Evolutionary conservation across 1,140 invertebrate genomes (phyloP), one percentile per base, ranked within the genome.

Genomic region (Neodiprion lecontei): DNA sequence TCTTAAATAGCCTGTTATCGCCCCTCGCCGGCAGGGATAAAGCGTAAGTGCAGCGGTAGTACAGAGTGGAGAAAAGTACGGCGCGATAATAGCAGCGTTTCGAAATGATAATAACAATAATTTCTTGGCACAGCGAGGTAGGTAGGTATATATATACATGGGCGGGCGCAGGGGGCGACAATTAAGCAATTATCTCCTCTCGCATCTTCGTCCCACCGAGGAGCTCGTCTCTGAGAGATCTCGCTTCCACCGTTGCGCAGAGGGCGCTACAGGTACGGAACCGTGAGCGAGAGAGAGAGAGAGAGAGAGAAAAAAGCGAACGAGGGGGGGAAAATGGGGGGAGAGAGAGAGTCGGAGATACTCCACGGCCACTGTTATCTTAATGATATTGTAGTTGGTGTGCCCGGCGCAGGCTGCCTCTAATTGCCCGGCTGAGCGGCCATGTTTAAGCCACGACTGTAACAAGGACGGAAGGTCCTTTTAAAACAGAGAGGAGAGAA

Each of bases 311-410:
- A 10, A 11, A 11, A 11, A 69, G 67, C 7, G 67, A 68, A 21
- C 9, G 67, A 69, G 17, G 40, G 4, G 40, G 21, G 14, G 12
- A 7, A 72, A 53, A 23, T 70, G 21, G 71, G 61, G 74, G 49
- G 69, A 50, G 74, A 72, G 61, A 12, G 47, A 61, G n/a, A 61
- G 28, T 5, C 7, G 53, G 28, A 40, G 28, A 40, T 40, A 12
- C 53, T 61, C 11, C 50, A 65, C 71, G 47, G 72, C 40, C n/a
- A 48, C 72, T 73, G 73, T 73, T 71, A 72, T 14, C 61, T 84
- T 86, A 87, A 86, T 84, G 84, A 85, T 86, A 87, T 85, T 86
- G 85, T 86, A 85, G 82, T 79, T 79, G 82, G 80, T 77, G 80
- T 82, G 80, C 78, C 84, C 80, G 80, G 83, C 84, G 83, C 82